phyloP scores from a whole-genome alignment of 2,888 invertebrate species.

The Hyposoter didymator region DNA sequence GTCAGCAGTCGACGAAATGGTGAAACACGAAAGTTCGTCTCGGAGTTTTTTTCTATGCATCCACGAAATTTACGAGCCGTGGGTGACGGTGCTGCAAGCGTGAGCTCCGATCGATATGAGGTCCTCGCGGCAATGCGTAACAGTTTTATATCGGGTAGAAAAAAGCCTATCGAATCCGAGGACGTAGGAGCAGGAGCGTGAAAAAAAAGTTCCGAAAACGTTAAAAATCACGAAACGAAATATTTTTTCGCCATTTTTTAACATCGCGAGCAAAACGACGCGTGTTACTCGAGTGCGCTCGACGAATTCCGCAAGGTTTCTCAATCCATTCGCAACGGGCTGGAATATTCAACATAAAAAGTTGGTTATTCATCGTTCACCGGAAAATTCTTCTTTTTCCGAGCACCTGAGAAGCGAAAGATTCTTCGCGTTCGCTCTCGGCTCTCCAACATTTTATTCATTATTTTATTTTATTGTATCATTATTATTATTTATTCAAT shows the following conservation, averaged over 20 bases:
- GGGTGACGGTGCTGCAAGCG: constrained; percentile 12
- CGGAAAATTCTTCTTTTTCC: background rate
- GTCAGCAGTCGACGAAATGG: background rate
- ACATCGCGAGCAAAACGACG: background rate
- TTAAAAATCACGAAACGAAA: background rate
- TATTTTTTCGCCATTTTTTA: background rate
- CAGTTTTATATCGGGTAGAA: constrained; percentile 6
- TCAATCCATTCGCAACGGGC: background rate
- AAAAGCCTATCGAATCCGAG: constrained; percentile 11
- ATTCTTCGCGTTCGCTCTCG: background rate
- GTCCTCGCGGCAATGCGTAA: constrained; percentile 54
- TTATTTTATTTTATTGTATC: constrained; percentile 20
- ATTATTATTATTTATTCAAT: constrained; percentile 34
- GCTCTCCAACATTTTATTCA: background rate
- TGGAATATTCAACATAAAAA: background rate
- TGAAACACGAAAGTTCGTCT: background rate
- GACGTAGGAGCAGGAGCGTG: background rate
- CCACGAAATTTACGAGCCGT: constrained; percentile 18
- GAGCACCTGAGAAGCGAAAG: background rate
- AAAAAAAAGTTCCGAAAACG: background rate
- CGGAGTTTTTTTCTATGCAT: constrained; percentile 7
- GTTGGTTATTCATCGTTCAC: background rate
- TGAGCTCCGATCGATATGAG: constrained; percentile 52
- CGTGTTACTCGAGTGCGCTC: background rate
- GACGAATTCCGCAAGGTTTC: background rate